A percentile compares a stretch with the other conserved stretches of the same genome.
Evolutionary conservation across 1,140 invertebrate species (phyloP).

Genomic region (Drosophila kohkoa): DNA sequence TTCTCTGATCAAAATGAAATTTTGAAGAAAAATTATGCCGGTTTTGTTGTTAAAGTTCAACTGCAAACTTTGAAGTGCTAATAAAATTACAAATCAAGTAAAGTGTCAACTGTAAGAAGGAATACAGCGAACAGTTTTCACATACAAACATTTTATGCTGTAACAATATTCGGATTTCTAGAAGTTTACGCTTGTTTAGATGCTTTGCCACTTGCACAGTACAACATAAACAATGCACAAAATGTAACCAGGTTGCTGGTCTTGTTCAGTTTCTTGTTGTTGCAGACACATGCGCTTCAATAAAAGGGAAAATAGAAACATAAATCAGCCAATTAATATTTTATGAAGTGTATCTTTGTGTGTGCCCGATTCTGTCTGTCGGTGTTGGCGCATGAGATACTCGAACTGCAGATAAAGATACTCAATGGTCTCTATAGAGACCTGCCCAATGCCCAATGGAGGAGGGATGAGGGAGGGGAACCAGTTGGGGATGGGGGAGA

Average conservation of each 20-base stretch:
- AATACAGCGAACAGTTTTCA: not conserved
- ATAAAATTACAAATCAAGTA: not conserved
- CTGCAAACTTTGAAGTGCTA: not conserved
- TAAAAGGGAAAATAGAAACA: conserved; percentile 81
- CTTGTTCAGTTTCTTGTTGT: conserved; percentile 17
- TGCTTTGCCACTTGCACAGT: conserved; percentile 42
- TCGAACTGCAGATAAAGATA: conserved; percentile 37
- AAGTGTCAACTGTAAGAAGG: conserved; percentile 6
- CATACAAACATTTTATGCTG: conserved; percentile 12
- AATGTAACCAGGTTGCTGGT: conserved; percentile 20
- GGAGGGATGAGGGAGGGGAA: not conserved
- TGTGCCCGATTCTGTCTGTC: conserved; percentile 35
- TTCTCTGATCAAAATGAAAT: too few relatives aligned
- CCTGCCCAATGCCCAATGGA: conserved; percentile 45
- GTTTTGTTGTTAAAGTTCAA: too few relatives aligned
- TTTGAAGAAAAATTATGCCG: too few relatives aligned
- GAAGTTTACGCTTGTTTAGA: conserved; percentile 54
- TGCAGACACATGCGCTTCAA: conserved; percentile 55
- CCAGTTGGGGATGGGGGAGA: not conserved
- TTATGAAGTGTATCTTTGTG: conserved; percentile 78
- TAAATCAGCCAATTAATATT: conserved; percentile 83
- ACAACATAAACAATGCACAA: conserved; percentile 51
- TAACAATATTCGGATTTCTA: conserved; percentile 14
- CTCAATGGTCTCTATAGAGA: conserved; percentile 13
- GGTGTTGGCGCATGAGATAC: conserved; percentile 42